Evolutionary conservation across 2,797 vertebrate genomes (phyloP).

Genomic region (Sebastes trivittatus): DNA sequence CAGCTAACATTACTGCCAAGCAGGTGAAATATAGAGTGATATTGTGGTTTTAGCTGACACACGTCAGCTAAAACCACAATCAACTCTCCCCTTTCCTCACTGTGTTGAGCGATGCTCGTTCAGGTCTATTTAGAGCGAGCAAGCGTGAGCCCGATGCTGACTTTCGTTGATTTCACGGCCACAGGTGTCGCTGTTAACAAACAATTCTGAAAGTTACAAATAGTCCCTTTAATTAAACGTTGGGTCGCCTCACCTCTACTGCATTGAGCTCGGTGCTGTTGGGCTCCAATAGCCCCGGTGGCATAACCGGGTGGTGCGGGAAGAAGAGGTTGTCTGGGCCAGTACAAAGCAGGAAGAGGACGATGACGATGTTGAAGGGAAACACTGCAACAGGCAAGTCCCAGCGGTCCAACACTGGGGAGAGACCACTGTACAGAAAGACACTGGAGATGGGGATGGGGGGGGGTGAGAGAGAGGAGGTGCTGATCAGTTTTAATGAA

Average conservation of each 20-base stretch:
- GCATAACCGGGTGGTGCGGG: slow-evolving; percentile 53
- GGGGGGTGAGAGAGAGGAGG: neutral
- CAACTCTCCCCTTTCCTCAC: too few relatives aligned
- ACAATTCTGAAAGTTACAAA: too few relatives aligned
- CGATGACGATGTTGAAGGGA: slow-evolving; percentile 80
- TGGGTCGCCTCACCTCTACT: slow-evolving; percentile 58
- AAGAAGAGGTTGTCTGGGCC: slow-evolving; percentile 73
- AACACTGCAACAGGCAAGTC: slow-evolving; percentile 78
- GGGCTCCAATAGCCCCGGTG: slow-evolving; percentile 43
- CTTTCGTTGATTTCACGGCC: too few relatives aligned
- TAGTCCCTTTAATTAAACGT: neutral
- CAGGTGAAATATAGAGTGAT: too few relatives aligned
- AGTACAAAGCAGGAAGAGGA: slow-evolving; percentile 79
- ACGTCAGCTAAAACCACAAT: too few relatives aligned
- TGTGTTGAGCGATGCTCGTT: too few relatives aligned
- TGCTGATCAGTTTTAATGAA: neutral
- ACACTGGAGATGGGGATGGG: slow-evolving; percentile 58
- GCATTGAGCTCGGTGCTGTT: slow-evolving; percentile 69
- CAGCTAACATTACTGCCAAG: too few relatives aligned
- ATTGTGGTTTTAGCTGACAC: too few relatives aligned
- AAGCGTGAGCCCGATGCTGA: too few relatives aligned
- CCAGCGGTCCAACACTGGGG: slow-evolving; percentile 70
- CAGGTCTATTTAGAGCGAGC: too few relatives aligned
- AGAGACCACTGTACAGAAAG: slow-evolving; percentile 75
- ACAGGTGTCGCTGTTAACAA: too few relatives aligned